Conservation (phyloP, 1,140 invertebrate species). For the Anastrepha obliqua region DNA sequence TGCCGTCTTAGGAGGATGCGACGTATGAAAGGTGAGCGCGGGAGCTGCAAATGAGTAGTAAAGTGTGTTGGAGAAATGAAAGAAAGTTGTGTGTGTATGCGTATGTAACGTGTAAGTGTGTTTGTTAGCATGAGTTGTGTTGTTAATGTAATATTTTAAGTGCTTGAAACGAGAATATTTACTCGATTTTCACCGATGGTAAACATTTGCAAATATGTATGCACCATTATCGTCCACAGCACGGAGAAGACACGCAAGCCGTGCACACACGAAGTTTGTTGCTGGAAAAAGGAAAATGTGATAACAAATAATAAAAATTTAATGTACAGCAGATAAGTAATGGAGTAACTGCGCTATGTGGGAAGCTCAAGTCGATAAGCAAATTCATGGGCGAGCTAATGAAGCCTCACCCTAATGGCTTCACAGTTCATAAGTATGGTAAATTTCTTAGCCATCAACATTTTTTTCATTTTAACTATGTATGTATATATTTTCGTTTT, state of each 20-base stretch:
- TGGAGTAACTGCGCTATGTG: not conserved
- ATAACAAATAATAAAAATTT: constrained; percentile 30
- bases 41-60: too few species aligned
- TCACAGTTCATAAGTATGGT: not conserved
- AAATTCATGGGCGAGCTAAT: not conserved
- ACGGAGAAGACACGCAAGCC: constrained; percentile 89
- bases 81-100: not conserved
- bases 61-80: too few species aligned
- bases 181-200: constrained; percentile 82
- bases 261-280: constrained; percentile 86
- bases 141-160: not conserved
- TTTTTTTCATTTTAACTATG: too few species aligned
- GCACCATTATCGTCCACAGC: constrained; percentile 94
- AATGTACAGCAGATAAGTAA: not conserved
- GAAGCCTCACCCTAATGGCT: not conserved
- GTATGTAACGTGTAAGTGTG: not conserved
- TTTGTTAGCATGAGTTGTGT: not conserved
- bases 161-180: constrained; percentile 53
- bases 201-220: constrained; percentile 89
- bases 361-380: not conserved
- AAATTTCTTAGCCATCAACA: not conserved
- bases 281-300: constrained; percentile 67
- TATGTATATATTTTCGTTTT: too few species aligned
- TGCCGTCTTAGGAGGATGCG: too few species aligned
- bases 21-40: too few species aligned